These are phyloP conservation scores for Drosophila prosaltans DNA, from an alignment of 1,140 invertebrate species.

Conservation along the genomic window DNA sequence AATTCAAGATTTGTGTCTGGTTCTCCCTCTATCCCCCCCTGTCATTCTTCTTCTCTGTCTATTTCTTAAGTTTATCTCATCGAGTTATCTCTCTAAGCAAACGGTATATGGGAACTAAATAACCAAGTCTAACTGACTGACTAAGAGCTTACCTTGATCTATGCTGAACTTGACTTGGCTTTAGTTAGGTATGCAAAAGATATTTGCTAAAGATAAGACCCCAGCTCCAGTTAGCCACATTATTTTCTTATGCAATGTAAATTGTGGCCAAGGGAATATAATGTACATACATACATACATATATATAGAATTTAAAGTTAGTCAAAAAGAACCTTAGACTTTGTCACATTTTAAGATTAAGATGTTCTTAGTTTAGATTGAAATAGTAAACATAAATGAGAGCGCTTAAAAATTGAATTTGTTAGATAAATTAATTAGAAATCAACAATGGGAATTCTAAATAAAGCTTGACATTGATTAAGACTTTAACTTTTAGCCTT, in stretches of 20 bases:
- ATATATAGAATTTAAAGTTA: background rate
- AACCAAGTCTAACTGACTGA: constrained; percentile 6
- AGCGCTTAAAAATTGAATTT: background rate
- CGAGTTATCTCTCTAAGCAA: constrained; percentile 50
- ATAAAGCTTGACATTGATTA: no score
- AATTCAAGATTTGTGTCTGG: constrained; percentile 34
- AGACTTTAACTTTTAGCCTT: no score
- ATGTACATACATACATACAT: background rate
- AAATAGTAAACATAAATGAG: background rate
- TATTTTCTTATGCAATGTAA: constrained; percentile 8
- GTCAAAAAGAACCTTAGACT: background rate
- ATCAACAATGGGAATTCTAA: no score
- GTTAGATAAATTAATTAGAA: no score
- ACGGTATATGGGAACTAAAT: constrained; percentile 35
- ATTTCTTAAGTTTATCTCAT: constrained; percentile 43
- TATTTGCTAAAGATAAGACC: background rate
- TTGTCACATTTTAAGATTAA: constrained; percentile 5
- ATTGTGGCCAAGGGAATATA: constrained; percentile 20
- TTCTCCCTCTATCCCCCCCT: constrained; percentile 28
- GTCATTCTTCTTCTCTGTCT: constrained; percentile 27
- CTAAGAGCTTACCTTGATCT: constrained; percentile 28
- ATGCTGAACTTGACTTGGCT: constrained; percentile 21
- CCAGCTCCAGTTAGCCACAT: background rate
- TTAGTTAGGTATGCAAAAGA: background rate
- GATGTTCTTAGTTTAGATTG: background rate